Evolutionary conservation across 2,888 invertebrate species (phyloP).

Genomic region (Apamea sordens): DNA sequence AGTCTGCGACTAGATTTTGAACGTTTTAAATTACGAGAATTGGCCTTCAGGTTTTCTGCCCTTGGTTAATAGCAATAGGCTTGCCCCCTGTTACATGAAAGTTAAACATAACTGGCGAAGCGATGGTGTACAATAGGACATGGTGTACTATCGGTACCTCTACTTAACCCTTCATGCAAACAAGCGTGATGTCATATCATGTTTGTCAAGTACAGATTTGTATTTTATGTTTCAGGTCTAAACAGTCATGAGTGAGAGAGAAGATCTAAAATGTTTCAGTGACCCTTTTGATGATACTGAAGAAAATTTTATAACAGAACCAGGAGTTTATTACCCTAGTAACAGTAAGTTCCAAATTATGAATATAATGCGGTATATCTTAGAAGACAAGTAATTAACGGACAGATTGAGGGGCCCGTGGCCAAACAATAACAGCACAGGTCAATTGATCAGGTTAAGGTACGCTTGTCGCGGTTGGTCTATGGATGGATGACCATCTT

Average conservation of each 20-base stretch:
- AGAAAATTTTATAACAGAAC: constrained; percentile 62
- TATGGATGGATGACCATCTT: too few relatives aligned
- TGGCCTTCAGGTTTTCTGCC: too few relatives aligned
- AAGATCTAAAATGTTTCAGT: constrained; percentile 43
- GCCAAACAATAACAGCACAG: too few relatives aligned
- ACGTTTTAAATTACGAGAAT: too few relatives aligned
- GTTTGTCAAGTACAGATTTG: not conserved
- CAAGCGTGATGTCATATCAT: not conserved
- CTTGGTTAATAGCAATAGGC: not conserved
- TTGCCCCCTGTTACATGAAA: not conserved
- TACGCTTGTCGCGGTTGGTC: too few relatives aligned
- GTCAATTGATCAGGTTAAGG: too few relatives aligned
- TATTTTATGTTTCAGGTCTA: constrained; percentile 50
- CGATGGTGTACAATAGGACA: too few relatives aligned
- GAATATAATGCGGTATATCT: not conserved
- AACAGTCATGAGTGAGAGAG: constrained; percentile 48
- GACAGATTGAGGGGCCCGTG: too few relatives aligned
- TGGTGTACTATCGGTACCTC: not conserved
- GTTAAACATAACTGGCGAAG: not conserved
- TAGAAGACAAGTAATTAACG: not conserved
- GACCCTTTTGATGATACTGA: constrained; percentile 52
- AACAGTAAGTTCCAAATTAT: constrained; percentile 73
- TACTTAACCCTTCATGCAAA: too few relatives aligned
- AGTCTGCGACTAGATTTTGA: too few relatives aligned
- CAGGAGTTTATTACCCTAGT: constrained; percentile 81